phyloP scores from a whole-genome alignment of 2,888 invertebrate species.

The Lasioglossum morio region DNA sequence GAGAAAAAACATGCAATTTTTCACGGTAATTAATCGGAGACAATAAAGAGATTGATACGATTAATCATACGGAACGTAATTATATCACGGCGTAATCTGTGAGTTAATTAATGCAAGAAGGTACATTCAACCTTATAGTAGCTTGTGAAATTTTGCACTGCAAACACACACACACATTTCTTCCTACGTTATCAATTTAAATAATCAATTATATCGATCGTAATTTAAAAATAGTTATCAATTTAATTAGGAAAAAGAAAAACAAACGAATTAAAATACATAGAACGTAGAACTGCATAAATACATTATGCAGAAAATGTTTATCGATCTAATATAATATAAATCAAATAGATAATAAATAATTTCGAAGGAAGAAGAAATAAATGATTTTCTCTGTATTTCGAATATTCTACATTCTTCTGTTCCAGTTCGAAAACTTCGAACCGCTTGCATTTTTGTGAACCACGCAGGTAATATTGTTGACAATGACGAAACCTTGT shows the following conservation, averaged over 20 bases:
- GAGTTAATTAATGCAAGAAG: constrained; percentile 10
- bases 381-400: background rate
- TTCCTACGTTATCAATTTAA: background rate
- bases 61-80: constrained; percentile 12
- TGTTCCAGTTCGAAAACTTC: background rate
- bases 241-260: background rate
- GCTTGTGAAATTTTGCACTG: background rate
- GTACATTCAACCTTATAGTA: constrained; percentile 1
- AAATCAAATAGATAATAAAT: background rate
- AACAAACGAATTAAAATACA: background rate
- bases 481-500: constrained; percentile 24
- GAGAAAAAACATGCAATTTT: constrained; percentile 35
- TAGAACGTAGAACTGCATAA: background rate
- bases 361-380: background rate
- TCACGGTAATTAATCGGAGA: constrained; percentile 41
- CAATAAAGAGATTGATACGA: constrained; percentile 11
- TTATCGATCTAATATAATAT: background rate
- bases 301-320: background rate
- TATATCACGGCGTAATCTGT: background rate
- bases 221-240: no score
- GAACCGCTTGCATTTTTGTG: background rate
- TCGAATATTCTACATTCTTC: background rate
- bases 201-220: no score
- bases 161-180: background rate
- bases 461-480: constrained; percentile 14